phyloP scores from a whole-genome alignment of 2,113 vertebrate species.

The Scatophagus argus region DNA sequence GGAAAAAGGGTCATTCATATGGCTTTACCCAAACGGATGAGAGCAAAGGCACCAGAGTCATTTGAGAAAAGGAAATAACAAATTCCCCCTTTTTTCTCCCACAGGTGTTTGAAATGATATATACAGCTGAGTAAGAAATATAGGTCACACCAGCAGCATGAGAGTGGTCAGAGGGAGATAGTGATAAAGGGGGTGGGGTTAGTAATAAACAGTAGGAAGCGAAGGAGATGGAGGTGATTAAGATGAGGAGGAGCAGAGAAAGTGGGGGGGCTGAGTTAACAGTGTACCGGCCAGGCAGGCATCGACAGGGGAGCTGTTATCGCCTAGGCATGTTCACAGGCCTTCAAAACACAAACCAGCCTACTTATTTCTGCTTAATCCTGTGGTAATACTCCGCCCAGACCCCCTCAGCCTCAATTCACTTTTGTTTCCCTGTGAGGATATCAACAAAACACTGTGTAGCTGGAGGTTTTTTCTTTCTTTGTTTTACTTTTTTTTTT shows the following conservation, averaged over 20 bases:
- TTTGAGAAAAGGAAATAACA: conserved; percentile 64
- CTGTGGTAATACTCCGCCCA: conserved; percentile 56
- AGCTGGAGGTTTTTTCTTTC: conserved; percentile 55
- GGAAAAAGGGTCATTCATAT: conserved; percentile 51
- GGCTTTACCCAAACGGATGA: conserved; percentile 71
- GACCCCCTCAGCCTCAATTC: conserved; percentile 50
- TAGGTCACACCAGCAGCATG: conserved; percentile 68
- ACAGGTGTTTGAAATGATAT: conserved; percentile 76
- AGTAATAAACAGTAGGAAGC: conserved; percentile 58
- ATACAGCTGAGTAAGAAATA: conserved; percentile 70
- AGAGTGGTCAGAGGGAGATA: conserved; percentile 32
- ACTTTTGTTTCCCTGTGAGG: conserved; percentile 38
- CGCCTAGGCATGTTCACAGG: conserved; percentile 64
- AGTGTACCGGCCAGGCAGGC: conserved; percentile 45
- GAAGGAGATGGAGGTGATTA: conserved; percentile 69
- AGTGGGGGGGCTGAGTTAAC: conserved; percentile 59
- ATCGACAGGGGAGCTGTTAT: conserved; percentile 74
- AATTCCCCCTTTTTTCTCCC: conserved; percentile 45
- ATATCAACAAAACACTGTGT: conserved; percentile 57
- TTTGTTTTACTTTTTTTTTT: conserved; percentile 38
- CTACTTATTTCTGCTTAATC: conserved; percentile 67
- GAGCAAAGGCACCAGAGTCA: conserved; percentile 51
- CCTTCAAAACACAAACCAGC: conserved; percentile 69
- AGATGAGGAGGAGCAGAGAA: conserved; percentile 56
- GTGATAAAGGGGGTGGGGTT: conserved; percentile 37